phyloP scores from a whole-genome alignment of 1,140 invertebrate genomes.

The Scaptomyza graminum region DNA sequence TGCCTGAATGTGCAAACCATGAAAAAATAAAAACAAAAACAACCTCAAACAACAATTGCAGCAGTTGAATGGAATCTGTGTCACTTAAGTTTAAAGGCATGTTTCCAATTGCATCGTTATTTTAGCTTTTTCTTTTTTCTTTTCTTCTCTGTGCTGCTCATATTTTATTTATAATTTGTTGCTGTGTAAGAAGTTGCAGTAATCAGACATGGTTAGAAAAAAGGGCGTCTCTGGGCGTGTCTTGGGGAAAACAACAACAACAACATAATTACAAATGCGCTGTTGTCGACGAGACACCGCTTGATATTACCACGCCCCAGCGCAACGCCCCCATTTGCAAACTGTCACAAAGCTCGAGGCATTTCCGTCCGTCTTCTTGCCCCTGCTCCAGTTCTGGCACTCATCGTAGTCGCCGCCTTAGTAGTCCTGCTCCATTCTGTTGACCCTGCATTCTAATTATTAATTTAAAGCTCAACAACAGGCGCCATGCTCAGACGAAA shows the following conservation, averaged over 20 bases:
- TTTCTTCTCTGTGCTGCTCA: background rate
- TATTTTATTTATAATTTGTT: slow-evolving; percentile 34
- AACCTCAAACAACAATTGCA: slow-evolving; percentile 39
- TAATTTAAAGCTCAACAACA: slow-evolving; percentile 64
- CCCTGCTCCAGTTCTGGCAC: background rate
- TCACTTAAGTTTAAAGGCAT: slow-evolving; percentile 45
- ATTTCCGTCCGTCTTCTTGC: slow-evolving; percentile 5
- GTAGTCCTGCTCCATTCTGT: background rate
- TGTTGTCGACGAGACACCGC: slow-evolving; percentile 24
- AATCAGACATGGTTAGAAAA: slow-evolving; percentile 50
- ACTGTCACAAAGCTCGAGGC: slow-evolving; percentile 36
- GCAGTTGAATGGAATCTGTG: slow-evolving; percentile 34
- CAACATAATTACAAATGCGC: slow-evolving; percentile 62
- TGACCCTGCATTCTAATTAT: slow-evolving; percentile 72
- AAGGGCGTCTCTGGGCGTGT: background rate
- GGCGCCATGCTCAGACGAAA: slow-evolving; percentile 32
- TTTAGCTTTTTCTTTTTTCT: background rate
- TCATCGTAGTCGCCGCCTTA: background rate
- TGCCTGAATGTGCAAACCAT: background rate
- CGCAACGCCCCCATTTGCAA: slow-evolving; percentile 34
- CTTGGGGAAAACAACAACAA: slow-evolving; percentile 12
- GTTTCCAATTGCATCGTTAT: slow-evolving; percentile 22
- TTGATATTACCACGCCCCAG: slow-evolving; percentile 24
- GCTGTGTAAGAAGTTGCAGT: slow-evolving; percentile 14
- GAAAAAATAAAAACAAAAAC: background rate